Conservation (phyloP, 2,888 invertebrate genomes). For the Pycnomerus fuliginosus region DNA sequence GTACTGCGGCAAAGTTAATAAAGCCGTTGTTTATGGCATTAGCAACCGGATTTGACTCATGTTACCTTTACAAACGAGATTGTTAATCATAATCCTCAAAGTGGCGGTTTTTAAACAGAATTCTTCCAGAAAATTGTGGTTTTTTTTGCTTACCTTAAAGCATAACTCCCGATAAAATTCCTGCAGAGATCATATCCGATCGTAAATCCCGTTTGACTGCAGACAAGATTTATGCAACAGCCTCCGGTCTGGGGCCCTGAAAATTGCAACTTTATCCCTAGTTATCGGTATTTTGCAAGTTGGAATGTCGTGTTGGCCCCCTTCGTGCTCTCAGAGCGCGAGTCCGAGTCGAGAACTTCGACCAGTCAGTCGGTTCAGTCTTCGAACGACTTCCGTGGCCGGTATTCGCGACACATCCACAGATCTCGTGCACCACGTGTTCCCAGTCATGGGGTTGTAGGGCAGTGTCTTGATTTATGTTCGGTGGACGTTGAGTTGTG, state of each 20-base stretch:
- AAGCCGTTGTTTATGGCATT: conserved; percentile 7
- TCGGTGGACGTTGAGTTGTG: conserved; percentile 16
- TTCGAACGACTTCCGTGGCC: conserved; percentile 39
- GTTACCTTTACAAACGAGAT: conserved; percentile 9
- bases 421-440: conserved; percentile 27
- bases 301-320: conserved; percentile 28
- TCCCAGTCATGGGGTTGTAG: conserved; percentile 1
- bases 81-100: conserved; percentile 9
- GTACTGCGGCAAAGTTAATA: conserved; percentile 8
- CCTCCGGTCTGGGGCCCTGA: conserved; percentile 3
- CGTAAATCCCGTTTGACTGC: conserved; percentile 1
- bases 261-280: conserved; percentile 18
- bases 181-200: background rate
- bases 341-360: conserved; percentile 28
- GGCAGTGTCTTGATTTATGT: conserved; percentile 1
- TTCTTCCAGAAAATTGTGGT: conserved; percentile 2
- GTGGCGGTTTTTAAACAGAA: conserved; percentile 3
- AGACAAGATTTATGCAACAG: background rate
- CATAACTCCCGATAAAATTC: background rate
- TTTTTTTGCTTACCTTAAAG: background rate
- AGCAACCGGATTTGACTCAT: conserved; percentile 9
- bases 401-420: conserved; percentile 28
- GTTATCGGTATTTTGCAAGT: conserved; percentile 27
- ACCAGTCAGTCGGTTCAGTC: conserved; percentile 38
- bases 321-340: conserved; percentile 26